Percentiles rank a stretch among this genome's conserved stretches.
These are phyloP conservation scores for Spodoptera litura DNA, from an alignment of 1,140 invertebrate genomes.

Conservation along the genomic window DNA sequence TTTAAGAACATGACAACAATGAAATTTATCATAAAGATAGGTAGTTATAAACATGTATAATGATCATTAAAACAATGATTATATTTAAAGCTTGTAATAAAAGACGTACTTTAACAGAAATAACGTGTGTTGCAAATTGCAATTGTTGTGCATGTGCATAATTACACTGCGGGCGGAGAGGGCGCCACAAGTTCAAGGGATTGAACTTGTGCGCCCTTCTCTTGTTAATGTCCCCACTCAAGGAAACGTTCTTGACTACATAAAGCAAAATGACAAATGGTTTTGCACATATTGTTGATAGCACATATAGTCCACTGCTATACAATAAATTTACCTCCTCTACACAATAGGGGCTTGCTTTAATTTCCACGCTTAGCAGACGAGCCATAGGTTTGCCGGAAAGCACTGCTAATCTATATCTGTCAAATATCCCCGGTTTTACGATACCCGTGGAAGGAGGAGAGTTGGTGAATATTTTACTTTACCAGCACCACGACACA, in stretches of 20 bases:
- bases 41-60: not conserved
- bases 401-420: no score
- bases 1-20: no score
- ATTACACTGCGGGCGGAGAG: not conserved
- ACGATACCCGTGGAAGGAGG: no score
- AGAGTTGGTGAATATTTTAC: no score
- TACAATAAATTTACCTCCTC: no score
- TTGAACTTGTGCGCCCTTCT: conserved; percentile 12
- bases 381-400: no score
- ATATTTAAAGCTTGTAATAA: conserved; percentile 1
- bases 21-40: no score
- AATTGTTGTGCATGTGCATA: conserved; percentile 7
- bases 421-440: no score
- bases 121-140: not conserved
- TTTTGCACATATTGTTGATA: not conserved
- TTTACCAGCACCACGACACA: no score
- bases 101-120: not conserved
- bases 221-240: not conserved
- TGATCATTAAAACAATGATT: conserved; percentile 17
- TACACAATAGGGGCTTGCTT: no score
- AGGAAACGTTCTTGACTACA: not conserved
- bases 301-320: no score
- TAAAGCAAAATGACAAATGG: not conserved
- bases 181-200: conserved; percentile 20
- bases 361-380: no score